phyloP scores from a whole-genome alignment of 1,140 invertebrate species.

The Aethina tumida region DNA sequence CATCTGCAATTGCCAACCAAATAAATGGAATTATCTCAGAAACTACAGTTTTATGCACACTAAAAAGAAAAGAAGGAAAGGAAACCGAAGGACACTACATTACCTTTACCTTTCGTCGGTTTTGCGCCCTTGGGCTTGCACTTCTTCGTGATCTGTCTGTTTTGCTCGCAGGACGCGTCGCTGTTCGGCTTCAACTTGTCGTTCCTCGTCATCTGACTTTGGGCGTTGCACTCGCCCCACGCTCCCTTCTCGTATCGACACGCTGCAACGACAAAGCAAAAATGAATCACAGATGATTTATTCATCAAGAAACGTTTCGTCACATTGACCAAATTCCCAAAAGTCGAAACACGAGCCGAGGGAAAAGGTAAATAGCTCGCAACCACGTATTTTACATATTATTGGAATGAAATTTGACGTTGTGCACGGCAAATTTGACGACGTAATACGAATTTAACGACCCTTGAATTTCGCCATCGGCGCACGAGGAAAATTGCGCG shows the following conservation, averaged over 20 bases:
- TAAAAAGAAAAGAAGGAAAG: conserved; percentile 14
- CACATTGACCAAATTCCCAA: too few relatives aligned
- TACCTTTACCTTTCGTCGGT: conserved; percentile 43
- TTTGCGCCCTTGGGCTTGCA: conserved; percentile 63
- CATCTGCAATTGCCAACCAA: conserved; percentile 8
- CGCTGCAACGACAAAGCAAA: conserved; percentile 37
- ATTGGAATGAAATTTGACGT: too few relatives aligned
- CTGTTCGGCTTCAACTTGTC: conserved; percentile 66
- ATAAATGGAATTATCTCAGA: conserved; percentile 6
- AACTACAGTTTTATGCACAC: conserved; percentile 2
- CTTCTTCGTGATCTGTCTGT: conserved; percentile 58
- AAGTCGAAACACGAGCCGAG: too few relatives aligned
- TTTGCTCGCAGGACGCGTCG: conserved; percentile 60
- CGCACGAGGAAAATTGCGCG: too few relatives aligned
- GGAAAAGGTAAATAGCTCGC: too few relatives aligned
- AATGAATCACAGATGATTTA: conserved; percentile 1
- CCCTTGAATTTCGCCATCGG: too few relatives aligned
- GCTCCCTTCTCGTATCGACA: conserved; percentile 69
- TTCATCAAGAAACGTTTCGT: too few relatives aligned
- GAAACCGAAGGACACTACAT: conserved; percentile 22
- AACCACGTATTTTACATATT: too few relatives aligned
- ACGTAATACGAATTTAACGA: too few relatives aligned
- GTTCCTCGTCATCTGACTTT: conserved; percentile 57
- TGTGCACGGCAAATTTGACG: too few relatives aligned
- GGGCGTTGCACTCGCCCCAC: conserved; percentile 58